Conservation (phyloP, 2,113 vertebrate species). For the Athene cunicularia region DNA sequence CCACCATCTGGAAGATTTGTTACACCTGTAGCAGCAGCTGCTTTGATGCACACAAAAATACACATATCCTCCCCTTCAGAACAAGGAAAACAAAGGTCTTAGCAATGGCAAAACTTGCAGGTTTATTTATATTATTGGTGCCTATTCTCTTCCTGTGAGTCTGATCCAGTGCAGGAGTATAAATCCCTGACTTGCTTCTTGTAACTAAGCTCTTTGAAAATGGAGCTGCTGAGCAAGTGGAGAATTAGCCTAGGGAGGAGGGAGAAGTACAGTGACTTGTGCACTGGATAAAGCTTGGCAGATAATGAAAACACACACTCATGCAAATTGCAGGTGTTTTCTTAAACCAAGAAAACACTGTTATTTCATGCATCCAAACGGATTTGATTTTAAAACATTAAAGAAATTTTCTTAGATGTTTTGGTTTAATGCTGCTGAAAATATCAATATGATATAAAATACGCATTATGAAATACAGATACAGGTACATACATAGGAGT, state of each 20-base stretch:
- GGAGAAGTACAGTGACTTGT: neutral
- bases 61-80: neutral
- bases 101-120: neutral
- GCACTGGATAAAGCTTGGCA: neutral
- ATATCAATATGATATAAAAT: neutral
- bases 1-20: neutral
- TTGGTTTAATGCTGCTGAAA: neutral
- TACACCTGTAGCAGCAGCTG: constrained; percentile 5
- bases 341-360: neutral
- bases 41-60: neutral
- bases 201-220: neutral
- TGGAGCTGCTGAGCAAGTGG: neutral
- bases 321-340: neutral
- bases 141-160: neutral
- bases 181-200: neutral
- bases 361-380: neutral
- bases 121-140: neutral
- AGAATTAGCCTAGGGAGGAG: neutral
- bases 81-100: neutral
- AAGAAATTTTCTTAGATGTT: neutral
- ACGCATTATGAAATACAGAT: neutral
- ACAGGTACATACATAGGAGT: neutral
- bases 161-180: neutral
- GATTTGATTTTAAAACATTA: neutral
- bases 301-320: neutral